Percentiles rank a stretch among this genome's conserved stretches.
phyloP scores from a whole-genome alignment of 2,797 vertebrate species.

The Falco peregrinus region DNA sequence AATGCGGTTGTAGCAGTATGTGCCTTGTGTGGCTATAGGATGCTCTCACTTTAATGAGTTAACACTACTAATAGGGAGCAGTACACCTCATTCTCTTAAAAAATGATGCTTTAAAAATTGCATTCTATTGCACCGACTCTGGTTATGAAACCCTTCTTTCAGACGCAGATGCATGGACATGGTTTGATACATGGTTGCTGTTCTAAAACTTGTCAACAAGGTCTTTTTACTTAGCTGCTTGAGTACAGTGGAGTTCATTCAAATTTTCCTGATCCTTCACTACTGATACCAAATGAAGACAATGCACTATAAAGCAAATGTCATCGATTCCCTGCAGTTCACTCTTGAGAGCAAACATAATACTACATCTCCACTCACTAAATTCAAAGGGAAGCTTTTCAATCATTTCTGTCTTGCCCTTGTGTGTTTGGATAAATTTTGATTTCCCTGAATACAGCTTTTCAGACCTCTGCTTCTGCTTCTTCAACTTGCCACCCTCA shows the following conservation, averaged over 20 bases:
- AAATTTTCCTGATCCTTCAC: slow-evolving; percentile 49
- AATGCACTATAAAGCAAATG: slow-evolving; percentile 55
- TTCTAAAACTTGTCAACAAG: slow-evolving; percentile 36
- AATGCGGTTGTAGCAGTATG: background rate
- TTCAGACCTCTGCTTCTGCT: slow-evolving; percentile 37
- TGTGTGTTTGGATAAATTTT: slow-evolving; percentile 31
- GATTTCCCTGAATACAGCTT: slow-evolving; percentile 46
- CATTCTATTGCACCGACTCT: background rate
- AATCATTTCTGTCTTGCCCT: slow-evolving; percentile 6
- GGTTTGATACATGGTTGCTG: background rate
- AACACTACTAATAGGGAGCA: background rate
- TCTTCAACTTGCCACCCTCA: background rate
- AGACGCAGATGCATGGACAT: background rate
- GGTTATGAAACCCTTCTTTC: background rate
- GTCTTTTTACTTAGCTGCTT: slow-evolving; percentile 22
- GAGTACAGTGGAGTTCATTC: slow-evolving; percentile 26
- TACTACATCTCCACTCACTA: background rate
- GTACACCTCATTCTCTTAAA: background rate
- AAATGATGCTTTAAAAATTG: background rate
- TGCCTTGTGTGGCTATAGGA: background rate
- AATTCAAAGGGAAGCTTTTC: slow-evolving; percentile 21
- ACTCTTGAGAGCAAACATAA: slow-evolving; percentile 41
- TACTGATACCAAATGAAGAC: slow-evolving; percentile 52
- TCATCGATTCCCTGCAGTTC: slow-evolving; percentile 13
- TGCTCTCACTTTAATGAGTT: background rate